Percentiles rank a stretch among this genome's conserved stretches.
phyloP scores from a whole-genome alignment of 2,113 vertebrate genomes.

The Numida meleagris region DNA sequence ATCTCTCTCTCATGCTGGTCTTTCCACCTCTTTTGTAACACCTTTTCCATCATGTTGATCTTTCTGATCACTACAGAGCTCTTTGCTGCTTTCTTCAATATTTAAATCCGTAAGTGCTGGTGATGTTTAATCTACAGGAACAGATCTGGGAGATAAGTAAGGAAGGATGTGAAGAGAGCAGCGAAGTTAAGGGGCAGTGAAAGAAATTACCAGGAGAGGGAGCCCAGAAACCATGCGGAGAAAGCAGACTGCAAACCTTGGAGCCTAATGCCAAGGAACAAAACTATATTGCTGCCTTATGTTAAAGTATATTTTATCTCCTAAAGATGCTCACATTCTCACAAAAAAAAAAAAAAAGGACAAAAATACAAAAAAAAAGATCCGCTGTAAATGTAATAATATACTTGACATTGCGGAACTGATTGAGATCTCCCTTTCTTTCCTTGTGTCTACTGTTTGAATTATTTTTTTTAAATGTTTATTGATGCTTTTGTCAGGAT shows the following conservation, averaged over 20 bases:
- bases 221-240: neutral
- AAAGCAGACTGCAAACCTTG: neutral
- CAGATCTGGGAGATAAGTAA: rapidly evolving
- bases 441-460: rapidly evolving
- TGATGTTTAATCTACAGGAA: rapidly evolving
- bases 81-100: neutral
- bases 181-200: neutral
- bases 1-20: no score
- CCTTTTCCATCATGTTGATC: no score
- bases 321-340: rapidly evolving
- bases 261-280: no score
- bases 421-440: no score
- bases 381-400: rapidly evolving
- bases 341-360: rapidly evolving
- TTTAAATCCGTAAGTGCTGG: neutral
- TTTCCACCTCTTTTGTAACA: no score
- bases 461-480: no score
- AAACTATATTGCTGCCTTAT: rapidly evolving
- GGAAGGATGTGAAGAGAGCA: rapidly evolving
- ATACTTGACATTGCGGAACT: rapidly evolving
- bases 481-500: neutral
- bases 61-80: no score
- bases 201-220: conserved; percentile 46
- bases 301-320: rapidly evolving
- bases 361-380: neutral